Evolutionary conservation across 2,888 invertebrate genomes (phyloP).

Genomic region (Sceliomorpha sp.): DNA sequence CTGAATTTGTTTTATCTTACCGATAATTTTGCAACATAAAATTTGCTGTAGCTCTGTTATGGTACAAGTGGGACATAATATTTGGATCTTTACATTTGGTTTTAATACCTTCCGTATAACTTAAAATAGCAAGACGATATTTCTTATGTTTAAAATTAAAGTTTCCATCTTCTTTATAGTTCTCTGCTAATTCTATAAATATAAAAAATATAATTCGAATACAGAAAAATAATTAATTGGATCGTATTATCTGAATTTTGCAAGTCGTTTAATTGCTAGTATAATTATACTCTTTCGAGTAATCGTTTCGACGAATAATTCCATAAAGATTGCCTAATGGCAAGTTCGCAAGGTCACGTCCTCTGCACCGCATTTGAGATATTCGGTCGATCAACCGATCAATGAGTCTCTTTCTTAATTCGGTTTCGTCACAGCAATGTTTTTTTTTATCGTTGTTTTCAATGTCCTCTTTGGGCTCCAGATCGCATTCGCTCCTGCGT

Average conservation of each 20-base stretch:
- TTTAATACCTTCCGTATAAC: conserved; percentile 95
- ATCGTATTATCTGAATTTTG: no score
- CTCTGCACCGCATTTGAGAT: conserved; percentile 12
- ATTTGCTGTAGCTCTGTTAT: conserved; percentile 95
- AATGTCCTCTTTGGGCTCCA: conserved; percentile 7
- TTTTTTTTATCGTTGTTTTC: conserved; percentile 4
- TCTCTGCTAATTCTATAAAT: conserved; percentile 87
- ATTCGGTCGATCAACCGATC: conserved; percentile 13
- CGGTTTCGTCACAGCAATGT: neutral
- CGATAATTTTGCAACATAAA: conserved; percentile 91
- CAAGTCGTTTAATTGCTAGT: no score
- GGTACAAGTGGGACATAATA: conserved; percentile 91
- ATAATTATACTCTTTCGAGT: no score
- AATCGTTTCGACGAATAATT: conserved; percentile 25
- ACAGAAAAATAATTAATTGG: no score
- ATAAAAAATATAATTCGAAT: neutral
- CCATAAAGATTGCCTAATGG: conserved; percentile 20
- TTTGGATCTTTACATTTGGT: conserved; percentile 86
- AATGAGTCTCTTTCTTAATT: neutral
- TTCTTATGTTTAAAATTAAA: conserved; percentile 97
- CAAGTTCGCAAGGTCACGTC: conserved; percentile 30
- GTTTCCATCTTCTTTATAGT: conserved; percentile 98
- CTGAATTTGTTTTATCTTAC: conserved; percentile 67
- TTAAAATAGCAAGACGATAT: conserved; percentile 91
- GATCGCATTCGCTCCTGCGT: conserved; percentile 14